A percentile compares a stretch with the other conserved stretches of the same genome.
Conservation (phyloP, 2,797 vertebrate genomes). For the Enteromius paludinosus region DNA sequence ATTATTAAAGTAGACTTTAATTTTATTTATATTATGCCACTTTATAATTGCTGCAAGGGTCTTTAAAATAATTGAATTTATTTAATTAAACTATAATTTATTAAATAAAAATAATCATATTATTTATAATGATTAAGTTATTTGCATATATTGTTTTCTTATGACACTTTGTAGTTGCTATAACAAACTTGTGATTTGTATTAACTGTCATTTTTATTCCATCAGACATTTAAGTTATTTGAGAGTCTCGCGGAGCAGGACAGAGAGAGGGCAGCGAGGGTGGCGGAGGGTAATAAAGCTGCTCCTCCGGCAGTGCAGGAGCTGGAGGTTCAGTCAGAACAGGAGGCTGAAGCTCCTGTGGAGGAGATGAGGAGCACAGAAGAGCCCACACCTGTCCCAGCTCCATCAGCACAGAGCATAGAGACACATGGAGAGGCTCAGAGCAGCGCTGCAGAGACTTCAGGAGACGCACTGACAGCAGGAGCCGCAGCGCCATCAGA, state of each 20-base stretch:
- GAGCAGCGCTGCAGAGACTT: neutral
- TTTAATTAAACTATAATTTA: neutral
- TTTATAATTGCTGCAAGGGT: neutral
- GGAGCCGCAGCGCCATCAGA: neutral
- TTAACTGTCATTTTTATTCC: conserved; percentile 9
- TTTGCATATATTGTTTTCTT: neutral
- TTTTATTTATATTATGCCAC: neutral
- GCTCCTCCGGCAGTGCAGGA: conserved; percentile 71
- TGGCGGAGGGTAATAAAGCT: conserved; percentile 64
- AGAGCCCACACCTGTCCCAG: conserved; percentile 5
- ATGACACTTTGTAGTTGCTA: neutral
- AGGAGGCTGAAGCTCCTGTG: conserved; percentile 70
- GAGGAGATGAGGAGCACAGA: neutral
- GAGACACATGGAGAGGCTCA: conserved; percentile 23
- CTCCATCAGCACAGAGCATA: conserved; percentile 30
- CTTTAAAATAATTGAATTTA: neutral
- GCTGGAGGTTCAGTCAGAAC: conserved; percentile 72
- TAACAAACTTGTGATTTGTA: neutral
- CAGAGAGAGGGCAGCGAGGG: conserved; percentile 80
- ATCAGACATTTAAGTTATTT: conserved; percentile 87
- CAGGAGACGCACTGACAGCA: neutral
- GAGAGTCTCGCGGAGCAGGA: conserved; percentile 88
- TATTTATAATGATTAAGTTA: neutral
- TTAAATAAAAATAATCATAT: neutral
- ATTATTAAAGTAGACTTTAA: too few species aligned